Evolutionary conservation across 2,888 invertebrate genomes (phyloP).

Genomic region (Anagyrus pseudococci): DNA sequence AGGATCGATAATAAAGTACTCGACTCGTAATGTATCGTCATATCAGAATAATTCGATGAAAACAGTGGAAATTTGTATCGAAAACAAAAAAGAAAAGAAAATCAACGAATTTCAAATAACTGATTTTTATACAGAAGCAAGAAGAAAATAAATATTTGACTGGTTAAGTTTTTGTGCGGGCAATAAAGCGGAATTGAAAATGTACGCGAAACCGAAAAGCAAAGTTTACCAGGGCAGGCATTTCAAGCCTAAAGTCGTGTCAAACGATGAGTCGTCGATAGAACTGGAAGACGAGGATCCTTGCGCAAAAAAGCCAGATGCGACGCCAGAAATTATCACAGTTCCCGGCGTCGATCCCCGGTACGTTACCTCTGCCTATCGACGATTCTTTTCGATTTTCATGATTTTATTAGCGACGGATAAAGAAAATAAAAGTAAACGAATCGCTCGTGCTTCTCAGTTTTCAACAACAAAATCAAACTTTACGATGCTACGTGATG

Average conservation of each 20-base stretch:
- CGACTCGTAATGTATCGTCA: too few relatives aligned
- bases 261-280: conserved; percentile 1
- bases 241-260: background rate
- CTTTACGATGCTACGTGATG: conserved; percentile 53
- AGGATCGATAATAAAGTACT: too few relatives aligned
- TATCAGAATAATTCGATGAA: too few relatives aligned
- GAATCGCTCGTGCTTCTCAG: conserved; percentile 42
- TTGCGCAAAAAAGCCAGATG: conserved; percentile 38
- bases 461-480: conserved; percentile 57
- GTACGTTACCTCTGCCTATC: conserved; percentile 31
- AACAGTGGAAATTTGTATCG: too few relatives aligned
- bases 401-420: background rate
- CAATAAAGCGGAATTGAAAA: too few relatives aligned
- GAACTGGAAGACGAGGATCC: conserved; percentile 42
- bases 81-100: background rate
- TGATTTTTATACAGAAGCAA: background rate
- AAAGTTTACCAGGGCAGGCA: too few relatives aligned
- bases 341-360: conserved; percentile 47
- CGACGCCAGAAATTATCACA: background rate
- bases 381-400: background rate
- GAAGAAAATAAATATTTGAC: too few relatives aligned
- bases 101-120: background rate
- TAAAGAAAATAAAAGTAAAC: background rate
- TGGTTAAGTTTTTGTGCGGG: too few relatives aligned
- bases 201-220: background rate